Base-by-base conservation (phyloP, 2,113 vertebrate species). In the Otolemur garnettii region DNA sequence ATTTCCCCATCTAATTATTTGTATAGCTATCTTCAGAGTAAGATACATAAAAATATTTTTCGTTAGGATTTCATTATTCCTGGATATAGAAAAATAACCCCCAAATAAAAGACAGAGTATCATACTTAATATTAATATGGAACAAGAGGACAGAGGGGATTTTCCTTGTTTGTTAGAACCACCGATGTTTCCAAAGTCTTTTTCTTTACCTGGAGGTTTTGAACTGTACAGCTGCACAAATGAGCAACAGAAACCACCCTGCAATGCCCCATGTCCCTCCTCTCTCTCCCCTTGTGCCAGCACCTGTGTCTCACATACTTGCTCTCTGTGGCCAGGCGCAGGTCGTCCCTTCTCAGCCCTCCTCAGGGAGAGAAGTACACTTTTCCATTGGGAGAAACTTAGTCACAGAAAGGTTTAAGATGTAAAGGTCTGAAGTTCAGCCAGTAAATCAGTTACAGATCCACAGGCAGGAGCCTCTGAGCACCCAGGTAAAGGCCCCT, bases 321-420 rank as follows among this genome's bases (percentile, higher is more conserved):
- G 19, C 4, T 0, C 35, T 69, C 3, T 1, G 0, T 0, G 8
- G 5, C 71, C 79, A 78, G 72, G 84, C 69, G 75, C 50, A 8
- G 30, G 28, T 7, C 12, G 4, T 81, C 71, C 84, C 69, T 82
- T 87, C 77, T 85, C 66, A 84, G 30, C 42, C 35, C 45, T 42
- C 64, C 50, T 30, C 7, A 2, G 22, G 50, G 55, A 72, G 55
- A 69, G 83, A 93, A 80, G 33, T 35, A 0, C 1, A 38, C 53
- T 71, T 86, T 91, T 91, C 95, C 79, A 66, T 24, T 21, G 82
- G 88, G 91, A 95, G 69, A 64, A 82, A 53, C 75, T 87, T 90
- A 95, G 95, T 96, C 93, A 71, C 28, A 72, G 79, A 91, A 86
- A 53, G 60, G 28, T 60, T 50, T n/a, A 57, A 80, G 81, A 53